Evolutionary conservation across 1,140 invertebrate genomes (phyloP).

Genomic region (Steinernema khuongi): DNA sequence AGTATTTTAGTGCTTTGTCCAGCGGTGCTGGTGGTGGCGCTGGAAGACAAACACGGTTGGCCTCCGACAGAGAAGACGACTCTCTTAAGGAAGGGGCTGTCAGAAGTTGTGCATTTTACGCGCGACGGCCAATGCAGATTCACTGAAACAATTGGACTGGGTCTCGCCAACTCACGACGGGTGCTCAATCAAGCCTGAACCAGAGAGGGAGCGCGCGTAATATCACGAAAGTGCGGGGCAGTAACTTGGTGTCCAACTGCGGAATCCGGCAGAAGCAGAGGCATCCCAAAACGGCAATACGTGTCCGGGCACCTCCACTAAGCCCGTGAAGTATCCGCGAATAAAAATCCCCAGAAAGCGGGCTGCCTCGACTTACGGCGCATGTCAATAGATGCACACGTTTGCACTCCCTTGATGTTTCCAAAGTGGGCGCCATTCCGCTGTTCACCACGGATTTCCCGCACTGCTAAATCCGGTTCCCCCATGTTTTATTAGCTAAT

Average conservation of each 20-base stretch:
- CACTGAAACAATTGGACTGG: slow-evolving; percentile 4
- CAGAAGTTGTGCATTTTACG: background rate
- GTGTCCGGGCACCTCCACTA: background rate
- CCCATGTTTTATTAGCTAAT: too few relatives aligned
- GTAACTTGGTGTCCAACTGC: slow-evolving; percentile 10
- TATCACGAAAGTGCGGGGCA: background rate
- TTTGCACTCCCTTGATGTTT: background rate
- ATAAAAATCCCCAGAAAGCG: background rate
- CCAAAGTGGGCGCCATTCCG: background rate
- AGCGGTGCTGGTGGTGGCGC: too few relatives aligned
- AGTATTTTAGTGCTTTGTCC: too few relatives aligned
- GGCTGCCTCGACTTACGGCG: background rate
- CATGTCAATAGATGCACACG: background rate
- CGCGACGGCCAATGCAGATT: background rate
- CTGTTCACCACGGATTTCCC: background rate
- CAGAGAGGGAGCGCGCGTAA: slow-evolving; percentile 1
- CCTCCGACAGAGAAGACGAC: background rate
- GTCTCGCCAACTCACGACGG: background rate
- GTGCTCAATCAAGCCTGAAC: slow-evolving; percentile 9
- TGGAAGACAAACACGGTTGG: background rate
- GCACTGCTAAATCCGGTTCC: background rate
- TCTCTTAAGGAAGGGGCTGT: background rate
- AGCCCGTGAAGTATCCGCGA: too few relatives aligned
- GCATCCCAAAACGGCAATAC: background rate
- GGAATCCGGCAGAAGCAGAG: background rate